A percentile compares a stretch with the other conserved stretches of the same genome.
Evolutionary conservation across 2,797 vertebrate genomes (phyloP).

Genomic region (Zalophus californianus): DNA sequence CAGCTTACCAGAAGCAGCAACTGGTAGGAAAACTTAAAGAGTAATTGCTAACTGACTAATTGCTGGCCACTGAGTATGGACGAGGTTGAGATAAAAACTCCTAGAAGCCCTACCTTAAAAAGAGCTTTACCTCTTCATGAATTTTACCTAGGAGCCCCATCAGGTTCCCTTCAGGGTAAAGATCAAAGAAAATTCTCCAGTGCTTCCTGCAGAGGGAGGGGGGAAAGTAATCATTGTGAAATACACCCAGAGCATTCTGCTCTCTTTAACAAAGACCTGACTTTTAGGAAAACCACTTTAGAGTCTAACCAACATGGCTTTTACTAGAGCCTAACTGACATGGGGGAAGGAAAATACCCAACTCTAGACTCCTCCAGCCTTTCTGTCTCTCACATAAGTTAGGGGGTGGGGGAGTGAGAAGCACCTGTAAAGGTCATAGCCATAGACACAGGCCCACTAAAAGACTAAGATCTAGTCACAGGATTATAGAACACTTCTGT

Average conservation of each 20-base stretch:
- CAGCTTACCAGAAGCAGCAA: not conserved
- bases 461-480: not conserved
- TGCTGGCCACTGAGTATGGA: not conserved
- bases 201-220: not conserved
- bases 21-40: not conserved
- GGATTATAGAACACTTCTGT: not conserved
- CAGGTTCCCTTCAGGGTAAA: not conserved
- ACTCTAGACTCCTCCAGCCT: not conserved
- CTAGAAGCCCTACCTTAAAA: not conserved
- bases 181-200: not conserved
- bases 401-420: not conserved
- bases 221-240: not conserved
- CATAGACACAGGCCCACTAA: not conserved
- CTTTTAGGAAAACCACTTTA: not conserved
- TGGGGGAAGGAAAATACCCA: not conserved
- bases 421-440: not conserved
- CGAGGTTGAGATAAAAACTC: not conserved
- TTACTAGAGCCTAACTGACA: not conserved
- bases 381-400: not conserved
- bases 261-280: not conserved
- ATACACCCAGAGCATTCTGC: not conserved
- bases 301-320: not conserved
- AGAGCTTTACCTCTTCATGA: not conserved
- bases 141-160: not conserved
- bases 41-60: not conserved